phyloP scores from a whole-genome alignment of 2,888 invertebrate species.

The Cheilosia soror region DNA sequence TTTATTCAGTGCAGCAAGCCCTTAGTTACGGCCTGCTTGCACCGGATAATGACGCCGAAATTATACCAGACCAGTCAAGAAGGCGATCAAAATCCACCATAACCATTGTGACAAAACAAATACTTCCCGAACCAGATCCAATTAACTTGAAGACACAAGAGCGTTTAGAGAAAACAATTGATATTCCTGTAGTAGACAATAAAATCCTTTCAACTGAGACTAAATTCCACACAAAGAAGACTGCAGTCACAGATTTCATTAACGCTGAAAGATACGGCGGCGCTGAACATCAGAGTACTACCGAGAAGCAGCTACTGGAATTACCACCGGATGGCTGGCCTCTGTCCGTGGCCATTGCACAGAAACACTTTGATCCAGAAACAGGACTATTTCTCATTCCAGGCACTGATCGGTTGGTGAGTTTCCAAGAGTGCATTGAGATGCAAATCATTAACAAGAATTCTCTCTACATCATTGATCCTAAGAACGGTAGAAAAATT shows the following conservation, averaged over 20 bases:
- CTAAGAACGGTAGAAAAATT: constrained; percentile 88
- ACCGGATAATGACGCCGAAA: constrained; percentile 85
- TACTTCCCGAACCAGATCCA: constrained; percentile 82
- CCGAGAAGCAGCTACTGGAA: constrained; percentile 90
- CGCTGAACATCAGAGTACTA: constrained; percentile 80
- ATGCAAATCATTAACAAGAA: constrained; percentile 93
- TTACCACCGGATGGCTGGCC: constrained; percentile 93
- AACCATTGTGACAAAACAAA: constrained; percentile 85
- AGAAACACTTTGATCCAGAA: constrained; percentile 91
- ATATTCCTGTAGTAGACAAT: constrained; percentile 80
- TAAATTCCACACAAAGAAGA: constrained; percentile 81
- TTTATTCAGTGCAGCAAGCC: constrained; percentile 91
- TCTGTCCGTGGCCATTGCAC: constrained; percentile 92
- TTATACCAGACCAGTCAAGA: constrained; percentile 84
- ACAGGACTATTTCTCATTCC: constrained; percentile 94
- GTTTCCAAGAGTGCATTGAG: constrained; percentile 94
- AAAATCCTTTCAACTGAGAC: constrained; percentile 76
- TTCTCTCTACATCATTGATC: constrained; percentile 93
- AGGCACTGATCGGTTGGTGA: constrained; percentile 92
- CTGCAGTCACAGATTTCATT: constrained; percentile 84
- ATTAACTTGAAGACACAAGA: constrained; percentile 81
- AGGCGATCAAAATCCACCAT: constrained; percentile 85
- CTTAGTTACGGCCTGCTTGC: constrained; percentile 89
- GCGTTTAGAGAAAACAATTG: constrained; percentile 81
- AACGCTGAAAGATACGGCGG: constrained; percentile 84